phyloP scores from a whole-genome alignment of 1,140 invertebrate genomes.

The fruit fly (Drosophila melanogaster) region Release_6_plus_ISO1_MT NC_004354.4:14772001-14772500 shows the following conservation, averaged over 20 bases:
- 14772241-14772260: conserved; percentile 1
- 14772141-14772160: conserved; percentile 80
- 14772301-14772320: conserved; percentile 1
- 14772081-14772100: not conserved
- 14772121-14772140: conserved; percentile 26
- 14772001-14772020: not conserved
- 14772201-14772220: conserved; percentile 27
- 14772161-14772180: conserved; percentile 77
- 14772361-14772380: conserved; percentile 42
- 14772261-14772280: conserved; percentile 65
- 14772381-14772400: conserved; percentile 74
- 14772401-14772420: conserved; percentile 78
- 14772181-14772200: conserved; percentile 70
- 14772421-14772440: conserved; percentile 1
- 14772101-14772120: conserved; percentile 5
- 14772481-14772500: conserved; percentile 33
- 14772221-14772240: not conserved
- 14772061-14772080: not conserved
- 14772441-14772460: not conserved
- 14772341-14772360: conserved; percentile 43
- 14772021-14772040: not conserved
- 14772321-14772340: conserved; percentile 12
- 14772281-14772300: conserved; percentile 33
- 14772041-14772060: not conserved
- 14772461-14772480: conserved; percentile 44